Conservation (phyloP, 2,888 invertebrate species). For the Phymatocera aterrima region DNA sequence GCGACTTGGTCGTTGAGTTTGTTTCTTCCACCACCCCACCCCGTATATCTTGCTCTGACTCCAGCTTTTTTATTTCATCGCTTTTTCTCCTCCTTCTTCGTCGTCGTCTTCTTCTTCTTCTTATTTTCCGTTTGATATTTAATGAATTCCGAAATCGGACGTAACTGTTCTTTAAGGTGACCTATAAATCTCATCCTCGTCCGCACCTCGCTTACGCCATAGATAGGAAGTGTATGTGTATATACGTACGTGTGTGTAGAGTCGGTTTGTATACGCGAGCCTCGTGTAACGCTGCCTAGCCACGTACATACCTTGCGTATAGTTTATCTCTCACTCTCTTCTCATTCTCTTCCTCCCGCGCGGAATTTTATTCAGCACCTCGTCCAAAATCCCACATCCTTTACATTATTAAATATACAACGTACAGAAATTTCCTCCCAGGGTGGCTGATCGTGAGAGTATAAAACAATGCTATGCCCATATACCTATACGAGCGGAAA, state of each 20-base stretch:
- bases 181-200: not conserved
- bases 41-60: not conserved
- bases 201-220: not conserved
- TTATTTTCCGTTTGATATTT: not conserved
- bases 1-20: not conserved
- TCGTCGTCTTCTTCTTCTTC: not conserved
- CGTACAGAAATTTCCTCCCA: too few relatives aligned
- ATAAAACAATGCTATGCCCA: too few relatives aligned
- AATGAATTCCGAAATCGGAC: slow-evolving; percentile 17
- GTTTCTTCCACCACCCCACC: not conserved
- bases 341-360: not conserved
- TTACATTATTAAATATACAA: too few relatives aligned
- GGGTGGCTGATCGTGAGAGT: too few relatives aligned
- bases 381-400: too few relatives aligned
- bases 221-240: not conserved
- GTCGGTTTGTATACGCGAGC: not conserved
- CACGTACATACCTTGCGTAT: not conserved
- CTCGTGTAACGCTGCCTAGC: not conserved
- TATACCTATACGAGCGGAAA: too few relatives aligned
- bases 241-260: not conserved
- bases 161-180: slow-evolving; percentile 9
- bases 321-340: not conserved
- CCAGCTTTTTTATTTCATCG: not conserved
- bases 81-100: not conserved
- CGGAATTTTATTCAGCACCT: not conserved